phyloP scores from a whole-genome alignment of 2,113 vertebrate species.

The Phycodurus eques region DNA sequence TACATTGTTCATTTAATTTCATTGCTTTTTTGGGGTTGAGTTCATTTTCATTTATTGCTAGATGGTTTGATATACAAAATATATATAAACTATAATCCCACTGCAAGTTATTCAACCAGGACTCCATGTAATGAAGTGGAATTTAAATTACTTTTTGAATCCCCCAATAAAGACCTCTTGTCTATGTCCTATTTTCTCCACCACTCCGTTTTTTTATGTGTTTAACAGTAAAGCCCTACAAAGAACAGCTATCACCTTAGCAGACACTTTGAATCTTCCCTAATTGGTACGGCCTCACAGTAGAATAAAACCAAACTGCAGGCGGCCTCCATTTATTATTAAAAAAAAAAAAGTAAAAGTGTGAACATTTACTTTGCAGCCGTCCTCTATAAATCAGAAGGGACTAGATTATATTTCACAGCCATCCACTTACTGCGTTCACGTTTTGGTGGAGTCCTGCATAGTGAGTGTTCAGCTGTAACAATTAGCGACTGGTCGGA shows the following conservation, averaged over 20 bases:
- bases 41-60: background rate
- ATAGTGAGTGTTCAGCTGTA: no score
- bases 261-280: slow-evolving; percentile 34
- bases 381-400: background rate
- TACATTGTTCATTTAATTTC: background rate
- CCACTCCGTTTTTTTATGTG: slow-evolving; percentile 20
- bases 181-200: slow-evolving; percentile 7
- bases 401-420: background rate
- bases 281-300: slow-evolving; percentile 34
- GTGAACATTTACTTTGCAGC: background rate
- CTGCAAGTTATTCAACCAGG: slow-evolving; percentile 31
- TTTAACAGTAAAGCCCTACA: slow-evolving; percentile 30
- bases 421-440: background rate
- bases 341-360: background rate
- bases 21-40: background rate
- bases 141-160: slow-evolving; percentile 35
- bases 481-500: background rate
- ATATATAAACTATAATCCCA: slow-evolving; percentile 2
- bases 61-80: background rate
- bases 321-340: background rate
- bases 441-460: no score
- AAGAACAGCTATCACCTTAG: slow-evolving; percentile 31
- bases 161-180: slow-evolving; percentile 10
- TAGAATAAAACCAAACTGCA: slow-evolving; percentile 8
- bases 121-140: slow-evolving; percentile 26